Evolutionary conservation across 1,140 invertebrate species (phyloP).

Genomic region (Drosophila sp.): DNA sequence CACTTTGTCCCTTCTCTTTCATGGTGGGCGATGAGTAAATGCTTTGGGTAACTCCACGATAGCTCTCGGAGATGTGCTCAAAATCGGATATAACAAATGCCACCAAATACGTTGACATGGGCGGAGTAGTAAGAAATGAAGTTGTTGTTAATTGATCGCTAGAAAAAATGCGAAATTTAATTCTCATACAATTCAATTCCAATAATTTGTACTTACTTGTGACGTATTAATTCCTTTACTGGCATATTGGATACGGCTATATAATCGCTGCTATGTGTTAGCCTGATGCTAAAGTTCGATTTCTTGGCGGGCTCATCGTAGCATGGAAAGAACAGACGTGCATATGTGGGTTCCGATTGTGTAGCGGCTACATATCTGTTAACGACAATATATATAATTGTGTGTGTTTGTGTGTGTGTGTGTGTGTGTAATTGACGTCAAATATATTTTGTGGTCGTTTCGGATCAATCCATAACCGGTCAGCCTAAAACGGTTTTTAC

Average conservation of each 20-base stretch:
- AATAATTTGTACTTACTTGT: conserved; percentile 42
- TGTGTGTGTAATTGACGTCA: background rate
- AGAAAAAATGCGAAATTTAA: background rate
- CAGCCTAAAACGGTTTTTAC: background rate
- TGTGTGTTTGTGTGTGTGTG: background rate
- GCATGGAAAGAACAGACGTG: conserved; percentile 92
- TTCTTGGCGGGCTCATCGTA: conserved; percentile 95
- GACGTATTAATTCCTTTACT: conserved; percentile 37
- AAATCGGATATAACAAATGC: conserved; percentile 90
- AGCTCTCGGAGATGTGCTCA: conserved; percentile 63
- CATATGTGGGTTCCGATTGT: conserved; percentile 92
- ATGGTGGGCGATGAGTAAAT: conserved; percentile 88
- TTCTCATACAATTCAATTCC: background rate
- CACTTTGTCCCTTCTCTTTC: conserved; percentile 84
- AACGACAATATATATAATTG: background rate
- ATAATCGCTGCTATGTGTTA: conserved; percentile 85
- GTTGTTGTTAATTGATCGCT: conserved; percentile 66
- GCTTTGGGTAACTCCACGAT: conserved; percentile 81
- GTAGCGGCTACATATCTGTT: conserved; percentile 88
- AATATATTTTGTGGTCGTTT: background rate
- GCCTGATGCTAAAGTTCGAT: conserved; percentile 86
- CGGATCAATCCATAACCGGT: conserved; percentile 6
- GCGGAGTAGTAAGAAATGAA: conserved; percentile 84
- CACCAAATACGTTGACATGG: conserved; percentile 90
- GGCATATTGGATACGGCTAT: conserved; percentile 86